Base-by-base conservation (phyloP, 2,113 vertebrate species). In the Sorex araneus region DNA sequence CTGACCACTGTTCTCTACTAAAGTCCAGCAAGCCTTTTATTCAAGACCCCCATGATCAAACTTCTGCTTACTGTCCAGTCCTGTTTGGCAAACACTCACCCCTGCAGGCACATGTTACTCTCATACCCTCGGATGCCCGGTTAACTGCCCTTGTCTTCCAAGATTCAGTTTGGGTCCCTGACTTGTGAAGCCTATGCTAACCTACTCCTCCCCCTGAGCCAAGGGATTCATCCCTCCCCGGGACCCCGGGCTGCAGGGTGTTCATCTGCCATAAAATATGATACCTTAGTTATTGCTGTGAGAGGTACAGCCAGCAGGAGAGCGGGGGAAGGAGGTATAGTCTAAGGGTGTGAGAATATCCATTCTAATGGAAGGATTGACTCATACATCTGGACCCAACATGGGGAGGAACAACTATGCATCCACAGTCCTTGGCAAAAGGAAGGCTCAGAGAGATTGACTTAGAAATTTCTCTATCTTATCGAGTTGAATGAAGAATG, bases 401-500 rank as follows among this genome's bases (percentile, higher is more conserved):
- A 23, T 50, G 69, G 28, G 63, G 28, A 60, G 5, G 13, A 79
- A 6, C 80, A 64, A 57, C 28, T 23, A 9, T 28, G 0, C 36
- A 47, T 23, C 19, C 80, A 12, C 0, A 69, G 21, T 6, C 43
- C 63, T 81, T 57, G 69, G 28, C 28, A 75, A 90, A 88, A 25
- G 78, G 40, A 70, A 74, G 27, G 8, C 25, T 90, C 66, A 12
- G 12, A 83, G n/a, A 71, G 10, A 77, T 40, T 71, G 34, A 70
- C 67, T 81, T 74, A 63, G 47, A 18, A 78, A 78, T 32, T n/a
- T 12, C 11, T 34, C 47, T 69, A n/a, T 80, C 32, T 73, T 78
- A 74, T 11, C 92, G 45, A 82, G 30, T 63, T 86, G 34, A 91
- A 11, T 81, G 45, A 92, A 92, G 28, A 66, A 45, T 74, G 74